Percentiles rank a stretch among this genome's conserved stretches.
These are phyloP conservation scores for Ectobius pallidus DNA, from an alignment of 2,888 invertebrate genomes.

Conservation along the genomic window DNA sequence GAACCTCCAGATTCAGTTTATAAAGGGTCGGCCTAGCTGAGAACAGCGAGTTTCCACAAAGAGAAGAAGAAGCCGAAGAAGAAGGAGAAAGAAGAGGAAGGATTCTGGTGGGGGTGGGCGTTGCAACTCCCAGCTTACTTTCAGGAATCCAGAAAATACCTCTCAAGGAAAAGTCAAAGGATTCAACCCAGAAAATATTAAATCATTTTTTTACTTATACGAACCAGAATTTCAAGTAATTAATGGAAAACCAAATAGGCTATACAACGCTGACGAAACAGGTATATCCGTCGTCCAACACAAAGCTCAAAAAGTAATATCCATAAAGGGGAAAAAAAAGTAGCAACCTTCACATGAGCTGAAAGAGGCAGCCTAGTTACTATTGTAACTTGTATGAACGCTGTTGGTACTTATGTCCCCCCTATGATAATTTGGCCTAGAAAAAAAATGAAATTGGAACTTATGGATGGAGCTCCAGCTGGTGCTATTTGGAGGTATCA, in stretches of 20 bases:
- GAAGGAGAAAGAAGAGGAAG: too few species aligned
- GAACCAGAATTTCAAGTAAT: neutral
- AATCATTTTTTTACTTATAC: constrained; percentile 35
- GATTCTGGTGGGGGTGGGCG: too few species aligned
- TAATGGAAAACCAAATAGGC: constrained; percentile 46
- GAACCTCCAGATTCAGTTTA: too few species aligned
- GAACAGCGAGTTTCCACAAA: too few species aligned
- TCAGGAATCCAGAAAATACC: too few species aligned
- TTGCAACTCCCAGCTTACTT: too few species aligned
- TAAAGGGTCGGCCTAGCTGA: too few species aligned
- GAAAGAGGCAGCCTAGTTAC: constrained; percentile 50
- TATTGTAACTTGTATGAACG: constrained; percentile 47
- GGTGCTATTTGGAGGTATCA: constrained; percentile 40
- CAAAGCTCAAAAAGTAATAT: constrained; percentile 47
- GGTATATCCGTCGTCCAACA: constrained; percentile 49
- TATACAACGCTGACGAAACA: constrained; percentile 51
- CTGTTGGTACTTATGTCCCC: too few species aligned
- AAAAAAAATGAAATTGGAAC: constrained; percentile 36
- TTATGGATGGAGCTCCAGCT: constrained; percentile 42
- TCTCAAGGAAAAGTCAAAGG: too few species aligned
- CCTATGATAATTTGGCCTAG: constrained; percentile 34
- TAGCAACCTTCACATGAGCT: constrained; percentile 49
- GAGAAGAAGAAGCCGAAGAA: too few species aligned
- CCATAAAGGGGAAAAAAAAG: constrained; percentile 49
- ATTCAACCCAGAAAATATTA: constrained; percentile 41